Percentiles rank a stretch among this genome's conserved stretches.
phyloP scores from a whole-genome alignment of 2,113 vertebrate species.

The Albula goreensis region DNA sequence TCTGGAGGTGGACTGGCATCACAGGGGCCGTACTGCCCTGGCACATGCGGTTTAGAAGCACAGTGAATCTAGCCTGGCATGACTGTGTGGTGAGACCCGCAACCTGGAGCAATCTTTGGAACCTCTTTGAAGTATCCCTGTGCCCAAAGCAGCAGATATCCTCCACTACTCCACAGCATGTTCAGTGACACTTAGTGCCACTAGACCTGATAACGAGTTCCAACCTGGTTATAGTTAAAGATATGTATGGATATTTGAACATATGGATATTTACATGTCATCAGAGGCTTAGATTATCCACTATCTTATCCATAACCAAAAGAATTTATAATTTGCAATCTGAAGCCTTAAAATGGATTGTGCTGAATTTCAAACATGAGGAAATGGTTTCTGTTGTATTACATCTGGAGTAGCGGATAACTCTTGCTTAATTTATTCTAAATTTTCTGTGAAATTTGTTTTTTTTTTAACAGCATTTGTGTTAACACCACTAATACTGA shows the following conservation, averaged over 20 bases:
- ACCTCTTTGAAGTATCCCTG: background rate
- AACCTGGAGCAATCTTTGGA: background rate
- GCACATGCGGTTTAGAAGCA: background rate
- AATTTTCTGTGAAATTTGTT: background rate
- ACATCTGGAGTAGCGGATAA: constrained; percentile 3
- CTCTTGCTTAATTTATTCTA: constrained; percentile 10
- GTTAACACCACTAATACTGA: background rate
- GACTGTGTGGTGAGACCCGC: background rate
- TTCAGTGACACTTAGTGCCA: background rate
- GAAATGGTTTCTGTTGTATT: background rate
- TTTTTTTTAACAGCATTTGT: background rate
- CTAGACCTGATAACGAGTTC: background rate
- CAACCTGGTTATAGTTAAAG: no score
- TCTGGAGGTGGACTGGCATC: background rate
- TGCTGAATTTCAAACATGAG: background rate
- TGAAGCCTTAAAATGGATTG: background rate
- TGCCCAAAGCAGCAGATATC: background rate
- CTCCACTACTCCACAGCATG: background rate
- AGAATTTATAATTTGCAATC: background rate
- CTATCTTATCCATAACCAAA: background rate
- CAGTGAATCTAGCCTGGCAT: constrained; percentile 20
- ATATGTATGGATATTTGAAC: background rate
- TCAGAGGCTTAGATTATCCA: no score
- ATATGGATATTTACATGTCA: background rate
- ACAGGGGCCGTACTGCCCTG: background rate